Conservation (phyloP, 2,888 invertebrate species). For the Hydrotaea diabolus region DNA sequence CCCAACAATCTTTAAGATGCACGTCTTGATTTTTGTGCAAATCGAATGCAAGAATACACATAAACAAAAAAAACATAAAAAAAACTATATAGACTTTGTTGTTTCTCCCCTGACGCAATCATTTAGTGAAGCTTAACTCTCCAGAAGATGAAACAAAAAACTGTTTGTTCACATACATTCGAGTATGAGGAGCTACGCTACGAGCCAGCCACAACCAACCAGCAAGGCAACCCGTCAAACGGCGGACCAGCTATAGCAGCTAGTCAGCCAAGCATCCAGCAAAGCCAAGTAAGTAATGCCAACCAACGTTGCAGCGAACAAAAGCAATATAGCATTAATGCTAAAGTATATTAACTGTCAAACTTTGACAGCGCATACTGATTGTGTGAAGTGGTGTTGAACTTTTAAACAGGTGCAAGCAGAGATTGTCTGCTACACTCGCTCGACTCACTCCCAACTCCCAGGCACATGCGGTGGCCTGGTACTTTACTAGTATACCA, state of each 20-base stretch:
- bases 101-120: constrained; percentile 71
- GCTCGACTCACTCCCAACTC: constrained; percentile 17
- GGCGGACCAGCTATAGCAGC: constrained; percentile 27
- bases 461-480: constrained; percentile 11
- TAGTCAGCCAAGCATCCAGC: constrained; percentile 43
- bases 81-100: constrained; percentile 56
- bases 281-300: neutral
- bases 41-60: constrained; percentile 24
- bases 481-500: neutral
- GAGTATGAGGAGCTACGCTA: constrained; percentile 25
- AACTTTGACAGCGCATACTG: constrained; percentile 72
- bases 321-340: constrained; percentile 67
- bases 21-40: constrained; percentile 62
- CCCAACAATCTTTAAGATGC: constrained; percentile 64
- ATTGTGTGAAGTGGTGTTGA: constrained; percentile 70
- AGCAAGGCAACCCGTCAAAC: constrained; percentile 12
- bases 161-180: constrained; percentile 50
- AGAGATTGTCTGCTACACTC: constrained; percentile 61
- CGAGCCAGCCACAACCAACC: constrained; percentile 27
- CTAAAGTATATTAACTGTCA: constrained; percentile 73
- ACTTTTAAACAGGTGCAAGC: constrained; percentile 71
- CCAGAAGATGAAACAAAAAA: constrained; percentile 45
- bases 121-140: constrained; percentile 69
- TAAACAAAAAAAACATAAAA: constrained; percentile 22
- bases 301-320: constrained; percentile 4